Evolutionary conservation across 2,113 vertebrate genomes (phyloP).

Genomic region (Illadopsis cleaveri): DNA sequence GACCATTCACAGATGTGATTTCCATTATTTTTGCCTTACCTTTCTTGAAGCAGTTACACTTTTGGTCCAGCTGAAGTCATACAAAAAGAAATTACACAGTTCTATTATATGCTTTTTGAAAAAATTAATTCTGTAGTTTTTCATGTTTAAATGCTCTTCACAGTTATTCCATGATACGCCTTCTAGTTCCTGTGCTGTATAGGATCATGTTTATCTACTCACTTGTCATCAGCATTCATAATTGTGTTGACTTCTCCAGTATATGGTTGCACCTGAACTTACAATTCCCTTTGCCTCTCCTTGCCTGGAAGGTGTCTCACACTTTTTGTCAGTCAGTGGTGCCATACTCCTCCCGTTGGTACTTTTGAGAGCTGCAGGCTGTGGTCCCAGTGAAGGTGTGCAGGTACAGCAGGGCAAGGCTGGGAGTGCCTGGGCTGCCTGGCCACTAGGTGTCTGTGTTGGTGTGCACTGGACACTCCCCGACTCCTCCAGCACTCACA

Average conservation of each 20-base stretch:
- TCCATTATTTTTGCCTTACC: background rate
- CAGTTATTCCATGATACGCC: accelerated
- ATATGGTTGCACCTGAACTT: background rate
- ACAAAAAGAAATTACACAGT: background rate
- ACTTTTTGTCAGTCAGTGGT: background rate
- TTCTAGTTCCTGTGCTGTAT: background rate
- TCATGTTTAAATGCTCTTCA: background rate
- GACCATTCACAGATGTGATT: background rate
- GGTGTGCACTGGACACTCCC: background rate
- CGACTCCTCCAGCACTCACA: accelerated
- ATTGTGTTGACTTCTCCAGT: background rate
- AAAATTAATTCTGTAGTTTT: background rate
- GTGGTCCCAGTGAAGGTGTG: accelerated
- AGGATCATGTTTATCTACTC: background rate
- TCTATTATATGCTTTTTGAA: background rate
- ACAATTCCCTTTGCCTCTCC: background rate
- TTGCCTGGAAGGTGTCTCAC: background rate
- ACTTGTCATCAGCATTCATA: background rate
- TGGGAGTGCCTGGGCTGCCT: background rate
- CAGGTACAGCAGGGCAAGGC: accelerated
- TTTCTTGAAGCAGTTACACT: background rate
- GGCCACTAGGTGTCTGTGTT: background rate
- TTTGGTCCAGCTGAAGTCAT: background rate
- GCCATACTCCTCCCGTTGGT: accelerated
- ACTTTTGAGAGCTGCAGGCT: accelerated